Base-by-base conservation (phyloP, 2,888 invertebrate genomes). In the Drosophila robusta region DNA sequence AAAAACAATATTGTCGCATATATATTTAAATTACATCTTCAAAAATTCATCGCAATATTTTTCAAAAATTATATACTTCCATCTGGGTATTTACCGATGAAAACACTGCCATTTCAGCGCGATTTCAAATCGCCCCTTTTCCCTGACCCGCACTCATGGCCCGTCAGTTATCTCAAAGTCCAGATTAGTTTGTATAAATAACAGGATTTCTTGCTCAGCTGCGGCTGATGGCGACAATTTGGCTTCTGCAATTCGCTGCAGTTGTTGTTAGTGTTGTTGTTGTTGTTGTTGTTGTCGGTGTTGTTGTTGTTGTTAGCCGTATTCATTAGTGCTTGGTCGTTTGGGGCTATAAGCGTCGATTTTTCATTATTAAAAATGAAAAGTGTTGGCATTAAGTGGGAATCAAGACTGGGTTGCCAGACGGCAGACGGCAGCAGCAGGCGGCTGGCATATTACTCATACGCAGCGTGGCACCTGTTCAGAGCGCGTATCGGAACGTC, bases 311-410 rank as follows among this genome's bases (percentile, higher is more conserved):
- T 39, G 45, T 44, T 32, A 39, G 54, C 42, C 54, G 49, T 55
- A 64, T 82, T 71, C 80, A 83, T 80, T 73, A 71, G 65, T 52
- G 62, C 36, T 52, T 62, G 61, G 44, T 54, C 57, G 24, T 42
- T 67, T 55, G 47, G 45, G 63, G 46, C 55, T 16, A 39, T 58
- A 58, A 49, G 66, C 38, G 62, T 47, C 75, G 46, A 80, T 78
- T 81, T 70, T 81, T 80, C 76, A 78, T 64, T 71, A 78, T 80
- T 85, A 81, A 68, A 70, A 81, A 66, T 72, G 75, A 85, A 78
- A 78, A 78, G 68, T 81, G 86, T 82, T 85, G 85, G 79, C 85
- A 71, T 81, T 80, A 80, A 69, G 80, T 65, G 74, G 46, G 38
- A 42, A 44, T 66, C 45, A 63, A 56, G 51, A 65, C 57, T 62